These are phyloP conservation scores for Clistopyga incitator DNA, from an alignment of 2,888 invertebrate species.

Conservation along the genomic window DNA sequence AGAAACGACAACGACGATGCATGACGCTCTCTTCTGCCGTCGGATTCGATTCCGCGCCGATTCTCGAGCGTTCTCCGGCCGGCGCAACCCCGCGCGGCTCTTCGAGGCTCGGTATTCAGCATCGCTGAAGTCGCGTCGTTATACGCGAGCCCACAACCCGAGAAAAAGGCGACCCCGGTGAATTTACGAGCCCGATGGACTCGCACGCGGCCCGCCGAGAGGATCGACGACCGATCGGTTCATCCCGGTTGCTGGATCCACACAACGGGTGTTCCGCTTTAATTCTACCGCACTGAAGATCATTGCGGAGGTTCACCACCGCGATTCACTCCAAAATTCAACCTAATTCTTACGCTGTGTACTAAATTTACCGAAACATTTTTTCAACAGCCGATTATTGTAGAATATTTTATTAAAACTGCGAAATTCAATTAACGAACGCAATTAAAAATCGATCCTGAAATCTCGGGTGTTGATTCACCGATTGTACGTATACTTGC, in stretches of 20 bases:
- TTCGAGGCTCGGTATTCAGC: too few relatives aligned
- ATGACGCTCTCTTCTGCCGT: slow-evolving; percentile 61
- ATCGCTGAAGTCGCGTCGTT: slow-evolving; percentile 62
- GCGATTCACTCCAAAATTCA: too few relatives aligned
- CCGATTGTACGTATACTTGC: too few relatives aligned
- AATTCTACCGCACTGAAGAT: slow-evolving; percentile 20
- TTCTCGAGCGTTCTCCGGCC: slow-evolving; percentile 40
- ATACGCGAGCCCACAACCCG: slow-evolving; percentile 48
- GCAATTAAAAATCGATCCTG: too few relatives aligned
- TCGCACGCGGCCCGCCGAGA: slow-evolving; percentile 66
- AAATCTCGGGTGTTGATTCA: too few relatives aligned
- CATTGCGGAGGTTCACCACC: background rate
- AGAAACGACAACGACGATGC: slow-evolving; percentile 64
- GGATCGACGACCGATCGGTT: slow-evolving; percentile 77
- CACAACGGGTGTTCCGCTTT: slow-evolving; percentile 75
- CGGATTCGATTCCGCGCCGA: slow-evolving; percentile 31
- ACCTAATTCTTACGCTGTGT: too few relatives aligned
- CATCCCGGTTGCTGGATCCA: slow-evolving; percentile 68
- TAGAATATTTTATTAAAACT: too few relatives aligned
- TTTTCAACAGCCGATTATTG: too few relatives aligned
- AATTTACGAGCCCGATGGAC: slow-evolving; percentile 77
- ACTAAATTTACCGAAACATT: too few relatives aligned
- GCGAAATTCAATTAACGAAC: too few relatives aligned
- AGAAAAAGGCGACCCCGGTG: slow-evolving; percentile 72
- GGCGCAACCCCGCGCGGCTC: slow-evolving; percentile 52